Conservation (phyloP, 2,888 invertebrate species). For the Melikaiella ostensackeni region DNA sequence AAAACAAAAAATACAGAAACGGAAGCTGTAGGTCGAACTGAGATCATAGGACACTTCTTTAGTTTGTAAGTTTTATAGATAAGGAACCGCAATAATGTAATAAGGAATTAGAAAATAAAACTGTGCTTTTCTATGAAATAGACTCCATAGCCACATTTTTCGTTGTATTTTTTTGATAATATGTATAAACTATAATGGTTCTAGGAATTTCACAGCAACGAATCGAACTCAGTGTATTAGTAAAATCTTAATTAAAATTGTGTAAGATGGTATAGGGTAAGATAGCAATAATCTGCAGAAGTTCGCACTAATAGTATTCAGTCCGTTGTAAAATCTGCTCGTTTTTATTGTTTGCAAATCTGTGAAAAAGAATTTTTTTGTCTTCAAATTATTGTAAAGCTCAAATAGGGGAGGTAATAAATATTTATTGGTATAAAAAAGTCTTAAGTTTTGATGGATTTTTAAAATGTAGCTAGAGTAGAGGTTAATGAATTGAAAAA, state of each 20-base stretch:
- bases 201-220: too few relatives aligned
- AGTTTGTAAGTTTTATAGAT: constrained; percentile 68
- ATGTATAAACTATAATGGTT: too few relatives aligned
- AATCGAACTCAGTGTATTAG: not conserved
- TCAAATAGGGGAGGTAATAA: not conserved
- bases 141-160: too few relatives aligned
- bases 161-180: too few relatives aligned
- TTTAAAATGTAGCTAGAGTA: too few relatives aligned
- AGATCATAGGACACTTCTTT: constrained; percentile 69
- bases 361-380: not conserved
- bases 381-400: not conserved
- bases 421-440: not conserved
- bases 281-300: too few relatives aligned
- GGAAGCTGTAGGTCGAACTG: constrained; percentile 63
- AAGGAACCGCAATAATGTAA: too few relatives aligned
- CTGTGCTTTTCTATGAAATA: too few relatives aligned
- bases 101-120: too few relatives aligned
- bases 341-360: not conserved
- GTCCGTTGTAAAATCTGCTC: not conserved
- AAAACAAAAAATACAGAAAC: constrained; percentile 60
- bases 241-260: constrained; percentile 5
- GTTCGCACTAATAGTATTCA: not conserved
- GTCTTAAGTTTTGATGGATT: not conserved
- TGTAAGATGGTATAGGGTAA: too few relatives aligned
- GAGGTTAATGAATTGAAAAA: too few relatives aligned